These are phyloP conservation scores for Eugnorisma glareosa DNA, from an alignment of 2,888 invertebrate species.

Conservation along the genomic window DNA sequence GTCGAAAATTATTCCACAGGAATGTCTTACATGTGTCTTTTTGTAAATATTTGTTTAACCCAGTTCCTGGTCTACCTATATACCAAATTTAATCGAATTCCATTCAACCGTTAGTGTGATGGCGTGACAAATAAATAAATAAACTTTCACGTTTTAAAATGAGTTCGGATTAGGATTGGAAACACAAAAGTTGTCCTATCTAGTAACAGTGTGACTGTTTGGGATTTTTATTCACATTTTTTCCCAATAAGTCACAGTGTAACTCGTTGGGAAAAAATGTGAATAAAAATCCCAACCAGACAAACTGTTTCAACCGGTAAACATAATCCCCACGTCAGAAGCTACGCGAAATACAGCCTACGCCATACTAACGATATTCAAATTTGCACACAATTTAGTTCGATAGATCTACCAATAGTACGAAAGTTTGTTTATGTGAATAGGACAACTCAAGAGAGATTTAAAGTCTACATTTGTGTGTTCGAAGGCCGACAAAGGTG, in stretches of 20 bases:
- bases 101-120: not conserved
- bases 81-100: not conserved
- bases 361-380: slow-evolving; percentile 32
- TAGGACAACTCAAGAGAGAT: not conserved
- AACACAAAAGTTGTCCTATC: too few species aligned
- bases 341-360: not conserved
- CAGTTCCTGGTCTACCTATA: not conserved
- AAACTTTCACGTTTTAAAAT: not conserved
- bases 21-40: not conserved
- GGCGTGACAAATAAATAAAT: not conserved
- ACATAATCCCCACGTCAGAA: not conserved
- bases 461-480: not conserved
- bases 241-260: too few species aligned
- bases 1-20: not conserved
- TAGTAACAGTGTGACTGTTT: too few species aligned
- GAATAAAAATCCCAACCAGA: too few species aligned
- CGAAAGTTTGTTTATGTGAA: slow-evolving; percentile 9
- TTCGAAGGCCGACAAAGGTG: not conserved
- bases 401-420: not conserved
- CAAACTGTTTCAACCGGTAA: too few species aligned
- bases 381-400: slow-evolving; percentile 52
- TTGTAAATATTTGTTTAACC: not conserved
- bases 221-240: too few species aligned
- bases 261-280: too few species aligned
- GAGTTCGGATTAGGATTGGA: not conserved